Conservation (phyloP, 2,888 invertebrate species). For the Zhengitettix transpicula region DNA sequence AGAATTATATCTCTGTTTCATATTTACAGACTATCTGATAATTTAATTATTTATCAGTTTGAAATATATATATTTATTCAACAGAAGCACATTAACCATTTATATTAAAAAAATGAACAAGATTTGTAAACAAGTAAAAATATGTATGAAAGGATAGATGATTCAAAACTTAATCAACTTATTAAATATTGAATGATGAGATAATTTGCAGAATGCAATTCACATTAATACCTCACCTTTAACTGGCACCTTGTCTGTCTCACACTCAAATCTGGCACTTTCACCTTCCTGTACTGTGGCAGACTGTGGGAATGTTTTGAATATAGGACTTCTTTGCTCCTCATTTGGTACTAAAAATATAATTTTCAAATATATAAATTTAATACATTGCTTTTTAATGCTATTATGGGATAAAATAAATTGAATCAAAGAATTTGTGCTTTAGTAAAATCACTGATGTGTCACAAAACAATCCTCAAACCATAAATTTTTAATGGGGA, state of each 20-base stretch:
- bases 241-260: constrained; percentile 44
- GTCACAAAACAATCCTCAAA: too few species aligned
- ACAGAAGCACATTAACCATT: too few species aligned
- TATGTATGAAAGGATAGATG: background rate
- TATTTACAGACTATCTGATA: too few species aligned
- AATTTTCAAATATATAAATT: background rate
- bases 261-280: constrained; percentile 62
- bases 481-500: too few species aligned
- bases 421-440: too few species aligned
- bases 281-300: constrained; percentile 67
- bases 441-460: too few species aligned
- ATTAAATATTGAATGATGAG: background rate
- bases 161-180: background rate
- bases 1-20: too few species aligned
- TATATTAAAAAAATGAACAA: too few species aligned
- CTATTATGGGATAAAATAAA: too few species aligned
- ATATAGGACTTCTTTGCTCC: constrained; percentile 64
- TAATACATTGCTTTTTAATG: too few species aligned
- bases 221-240: constrained; percentile 26
- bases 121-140: background rate
- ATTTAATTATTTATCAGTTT: too few species aligned
- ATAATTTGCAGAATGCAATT: background rate
- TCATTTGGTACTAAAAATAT: constrained; percentile 62
- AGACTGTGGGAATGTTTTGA: constrained; percentile 78
- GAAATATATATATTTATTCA: too few species aligned